Evolutionary conservation across 2,888 invertebrate species (phyloP), one percentile per base, ranked within the genome.

Genomic region (Hirtodrosophila cameraria): DNA sequence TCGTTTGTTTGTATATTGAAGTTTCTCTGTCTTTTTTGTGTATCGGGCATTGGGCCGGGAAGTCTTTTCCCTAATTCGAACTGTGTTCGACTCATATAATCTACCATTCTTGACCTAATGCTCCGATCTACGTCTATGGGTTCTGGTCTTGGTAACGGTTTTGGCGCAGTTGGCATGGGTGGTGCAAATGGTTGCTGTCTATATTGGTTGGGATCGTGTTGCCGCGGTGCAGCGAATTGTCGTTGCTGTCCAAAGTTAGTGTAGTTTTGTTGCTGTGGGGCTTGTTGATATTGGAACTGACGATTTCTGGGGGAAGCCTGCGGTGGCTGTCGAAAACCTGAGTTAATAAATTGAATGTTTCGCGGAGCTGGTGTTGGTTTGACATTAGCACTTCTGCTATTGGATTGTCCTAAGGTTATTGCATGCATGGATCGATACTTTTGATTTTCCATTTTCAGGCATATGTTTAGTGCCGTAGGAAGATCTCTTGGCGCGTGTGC

Each of bases 71-170:
- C n/a, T n/a, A n/a, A n/a, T n/a, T n/a, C n/a, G n/a, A n/a, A n/a
- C n/a, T n/a, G n/a, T n/a, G 38, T 30, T 39, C 36, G 16, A 18
- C 28, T 48, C 8, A 48, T 38, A 2, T 38, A n/a, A n/a, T 11
- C 5, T 18, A 18, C 28, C 28, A 28, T 28, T 28, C 11, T 28
- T 31, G 8, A 3, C 7, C 13, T 2, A 12, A 45, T 8, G 31
- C 31, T 33, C 6, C 2, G 12, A 4, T 31, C 23, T 13, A 31
- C 15, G 1, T 38, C 49, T 13, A 49, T 38, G 12, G 28, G 28
- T 12, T 18, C 28, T 12, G 36, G 36, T 13, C 7, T 11, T 12
- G 48, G 28, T n/a, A 7, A 7, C 2, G 30, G 18, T 11, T 5
- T 30, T 7, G n/a, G n/a, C n/a, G n/a, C n/a, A n/a, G n/a, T n/a